Evolutionary conservation across 2,113 vertebrate species (phyloP).

Genomic region (Etheostoma spectabile): DNA sequence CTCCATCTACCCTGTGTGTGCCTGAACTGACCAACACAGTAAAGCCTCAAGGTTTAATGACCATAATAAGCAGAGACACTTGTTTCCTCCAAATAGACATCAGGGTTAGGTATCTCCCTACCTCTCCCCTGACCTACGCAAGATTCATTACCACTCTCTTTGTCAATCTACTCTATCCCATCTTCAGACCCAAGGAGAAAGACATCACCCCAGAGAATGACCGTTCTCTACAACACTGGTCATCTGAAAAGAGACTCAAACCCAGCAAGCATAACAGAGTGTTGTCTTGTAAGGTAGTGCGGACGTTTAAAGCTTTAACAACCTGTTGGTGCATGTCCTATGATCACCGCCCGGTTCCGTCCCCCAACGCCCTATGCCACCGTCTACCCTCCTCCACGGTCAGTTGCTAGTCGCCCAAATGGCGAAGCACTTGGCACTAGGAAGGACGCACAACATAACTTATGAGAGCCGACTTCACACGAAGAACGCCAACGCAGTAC

Average conservation of each 20-base stretch:
- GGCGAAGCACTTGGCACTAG: no score
- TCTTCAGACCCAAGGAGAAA: conserved; percentile 31
- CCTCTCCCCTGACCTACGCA: conserved; percentile 50
- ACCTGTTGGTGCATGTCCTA: no score
- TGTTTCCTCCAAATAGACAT: conserved; percentile 75
- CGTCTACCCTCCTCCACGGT: no score
- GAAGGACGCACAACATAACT: no score
- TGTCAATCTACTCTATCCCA: conserved; percentile 12
- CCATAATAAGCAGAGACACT: conserved; percentile 66
- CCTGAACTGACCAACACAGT: conserved; percentile 49
- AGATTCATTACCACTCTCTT: conserved; percentile 63
- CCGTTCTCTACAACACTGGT: conserved; percentile 21
- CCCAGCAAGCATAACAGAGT: no score
- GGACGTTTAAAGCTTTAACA: neutral
- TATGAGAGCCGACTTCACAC: no score
- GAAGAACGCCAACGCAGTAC: no score
- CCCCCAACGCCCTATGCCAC: no score
- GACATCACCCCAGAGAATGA: conserved; percentile 26
- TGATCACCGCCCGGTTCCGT: no score
- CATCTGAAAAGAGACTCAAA: conserved; percentile 13
- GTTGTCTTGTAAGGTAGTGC: neutral
- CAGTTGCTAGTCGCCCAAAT: no score
- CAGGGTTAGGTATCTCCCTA: conserved; percentile 56
- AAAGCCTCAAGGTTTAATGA: conserved; percentile 78
- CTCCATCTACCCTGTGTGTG: neutral